These are phyloP conservation scores for Cataglyphis rosenhaueri DNA, from an alignment of 2,888 invertebrate species.

Conservation along the genomic window DNA sequence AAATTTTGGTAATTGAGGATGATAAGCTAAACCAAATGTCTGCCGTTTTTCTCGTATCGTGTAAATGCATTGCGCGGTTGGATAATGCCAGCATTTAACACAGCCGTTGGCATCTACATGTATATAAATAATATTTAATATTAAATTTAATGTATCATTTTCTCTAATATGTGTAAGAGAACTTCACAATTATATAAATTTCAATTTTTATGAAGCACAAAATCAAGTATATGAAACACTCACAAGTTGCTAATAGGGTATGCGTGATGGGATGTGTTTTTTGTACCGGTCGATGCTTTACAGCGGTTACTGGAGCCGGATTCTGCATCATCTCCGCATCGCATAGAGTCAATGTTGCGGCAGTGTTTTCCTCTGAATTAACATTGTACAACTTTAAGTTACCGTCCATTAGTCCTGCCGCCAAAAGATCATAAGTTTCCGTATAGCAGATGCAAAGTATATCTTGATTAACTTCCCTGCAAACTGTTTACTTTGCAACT, in stretches of 20 bases:
- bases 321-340: slow-evolving; percentile 87
- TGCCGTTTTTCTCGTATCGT: slow-evolving; percentile 89
- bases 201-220: slow-evolving; percentile 2
- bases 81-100: slow-evolving; percentile 90
- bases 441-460: slow-evolving; percentile 88
- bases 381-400: slow-evolving; percentile 87
- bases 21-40: slow-evolving; percentile 88
- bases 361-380: slow-evolving; percentile 85
- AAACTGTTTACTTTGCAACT: slow-evolving; percentile 43
- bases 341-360: slow-evolving; percentile 84
- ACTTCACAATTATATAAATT: slow-evolving; percentile 1
- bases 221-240: slow-evolving; percentile 72
- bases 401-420: slow-evolving; percentile 88
- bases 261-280: slow-evolving; percentile 88
- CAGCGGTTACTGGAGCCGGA: slow-evolving; percentile 87
- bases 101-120: slow-evolving; percentile 88
- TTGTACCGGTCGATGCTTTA: slow-evolving; percentile 88
- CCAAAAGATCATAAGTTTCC: slow-evolving; percentile 87
- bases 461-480: slow-evolving; percentile 87
- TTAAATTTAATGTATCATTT: not conserved
- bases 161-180: not conserved
- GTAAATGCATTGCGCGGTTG: slow-evolving; percentile 88
- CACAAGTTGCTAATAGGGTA: slow-evolving; percentile 88
- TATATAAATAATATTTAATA: not conserved
- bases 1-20: slow-evolving; percentile 87